phyloP scores from a whole-genome alignment of 1,140 invertebrate genomes.

The Scylla paramamosain region DNA sequence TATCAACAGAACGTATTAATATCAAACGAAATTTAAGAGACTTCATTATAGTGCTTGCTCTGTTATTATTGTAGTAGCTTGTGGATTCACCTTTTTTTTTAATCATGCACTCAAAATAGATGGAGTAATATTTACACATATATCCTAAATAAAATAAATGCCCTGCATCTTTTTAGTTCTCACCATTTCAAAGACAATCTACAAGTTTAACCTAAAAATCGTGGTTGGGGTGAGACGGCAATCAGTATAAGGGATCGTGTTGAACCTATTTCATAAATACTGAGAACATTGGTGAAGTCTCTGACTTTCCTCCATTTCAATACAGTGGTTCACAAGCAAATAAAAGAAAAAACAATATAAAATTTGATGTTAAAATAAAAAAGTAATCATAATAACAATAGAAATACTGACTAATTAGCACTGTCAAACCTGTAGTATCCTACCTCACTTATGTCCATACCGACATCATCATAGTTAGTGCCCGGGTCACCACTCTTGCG shows the following conservation, averaged over 20 bases:
- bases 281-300: constrained; percentile 53
- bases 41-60: constrained; percentile 70
- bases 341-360: constrained; percentile 67
- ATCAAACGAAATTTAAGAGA: constrained; percentile 76
- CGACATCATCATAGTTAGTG: constrained; percentile 78
- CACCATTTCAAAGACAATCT: constrained; percentile 35
- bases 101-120: constrained; percentile 69
- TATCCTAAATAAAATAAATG: constrained; percentile 51
- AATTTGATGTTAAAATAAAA: constrained; percentile 62
- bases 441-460: constrained; percentile 79
- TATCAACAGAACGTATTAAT: constrained; percentile 77
- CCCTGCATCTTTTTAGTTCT: constrained; percentile 54
- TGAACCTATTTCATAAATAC: constrained; percentile 42
- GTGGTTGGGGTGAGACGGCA: constrained; percentile 48
- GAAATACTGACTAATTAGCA: constrained; percentile 37
- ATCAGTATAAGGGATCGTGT: constrained; percentile 49
- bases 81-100: constrained; percentile 64
- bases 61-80: constrained; percentile 71
- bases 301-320: constrained; percentile 57
- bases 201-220: constrained; percentile 46
- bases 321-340: constrained; percentile 70
- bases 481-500: constrained; percentile 76
- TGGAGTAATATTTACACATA: constrained; percentile 58
- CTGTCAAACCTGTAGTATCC: constrained; percentile 73
- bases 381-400: constrained; percentile 48